These are phyloP conservation scores for Lycophotia porphyrea DNA, from an alignment of 2,888 invertebrate genomes.

Conservation along the genomic window DNA sequence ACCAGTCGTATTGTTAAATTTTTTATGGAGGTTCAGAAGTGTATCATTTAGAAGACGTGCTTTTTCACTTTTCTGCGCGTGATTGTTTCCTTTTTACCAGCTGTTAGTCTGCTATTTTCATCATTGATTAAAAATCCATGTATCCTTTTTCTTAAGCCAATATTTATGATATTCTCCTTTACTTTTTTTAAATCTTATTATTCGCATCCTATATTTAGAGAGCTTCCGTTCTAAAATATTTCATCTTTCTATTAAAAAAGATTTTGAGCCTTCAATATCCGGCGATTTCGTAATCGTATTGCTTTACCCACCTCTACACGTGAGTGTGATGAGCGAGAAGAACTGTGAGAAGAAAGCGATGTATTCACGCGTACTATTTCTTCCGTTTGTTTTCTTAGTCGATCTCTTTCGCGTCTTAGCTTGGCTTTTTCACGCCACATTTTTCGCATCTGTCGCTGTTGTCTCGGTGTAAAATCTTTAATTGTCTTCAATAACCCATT, in stretches of 20 bases:
- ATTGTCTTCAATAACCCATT: slow-evolving; percentile 19
- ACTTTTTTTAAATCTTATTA: slow-evolving; percentile 13
- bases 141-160: slow-evolving; percentile 4
- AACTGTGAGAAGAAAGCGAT: slow-evolving; percentile 3
- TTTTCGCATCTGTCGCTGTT: slow-evolving; percentile 14
- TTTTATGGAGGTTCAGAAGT: slow-evolving; percentile 30
- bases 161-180: no score
- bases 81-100: slow-evolving; percentile 35
- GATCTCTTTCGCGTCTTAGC: slow-evolving; percentile 8
- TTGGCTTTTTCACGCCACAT: slow-evolving; percentile 15
- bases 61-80: slow-evolving; percentile 27
- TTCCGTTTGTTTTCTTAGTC: slow-evolving; percentile 1
- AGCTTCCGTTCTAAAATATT: slow-evolving; percentile 11
- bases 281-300: slow-evolving; percentile 11
- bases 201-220: slow-evolving; percentile 20
- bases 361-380: slow-evolving; percentile 10
- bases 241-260: not conserved
- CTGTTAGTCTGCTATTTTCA: slow-evolving; percentile 30
- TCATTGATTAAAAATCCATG: slow-evolving; percentile 14
- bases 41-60: slow-evolving; percentile 30
- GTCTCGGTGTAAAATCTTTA: slow-evolving; percentile 7
- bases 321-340: not conserved
- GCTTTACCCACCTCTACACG: slow-evolving; percentile 10
- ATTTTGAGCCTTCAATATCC: slow-evolving; percentile 5
- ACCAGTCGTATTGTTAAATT: slow-evolving; percentile 10